These are phyloP conservation scores for Pardosa pseudoannulata DNA, from an alignment of 2,888 invertebrate genomes.

Conservation along the genomic window DNA sequence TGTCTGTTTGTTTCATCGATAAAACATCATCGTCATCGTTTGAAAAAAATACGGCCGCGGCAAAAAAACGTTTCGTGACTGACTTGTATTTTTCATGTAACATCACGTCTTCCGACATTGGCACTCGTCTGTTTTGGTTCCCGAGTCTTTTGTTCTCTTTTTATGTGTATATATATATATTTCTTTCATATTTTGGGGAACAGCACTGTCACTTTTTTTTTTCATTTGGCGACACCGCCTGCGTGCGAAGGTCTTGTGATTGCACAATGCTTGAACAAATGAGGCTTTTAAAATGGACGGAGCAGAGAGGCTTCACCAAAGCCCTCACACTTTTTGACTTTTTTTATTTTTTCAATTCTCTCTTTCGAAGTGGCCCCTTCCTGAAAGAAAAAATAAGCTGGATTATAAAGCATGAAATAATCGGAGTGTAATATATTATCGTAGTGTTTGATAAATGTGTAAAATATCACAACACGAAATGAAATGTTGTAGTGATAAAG, in stretches of 20 bases:
- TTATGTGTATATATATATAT: too few relatives aligned
- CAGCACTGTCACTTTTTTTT: neutral
- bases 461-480: too few relatives aligned
- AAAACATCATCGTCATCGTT: neutral
- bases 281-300: slow-evolving; percentile 68
- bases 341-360: too few relatives aligned
- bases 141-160: slow-evolving; percentile 2
- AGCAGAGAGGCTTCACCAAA: slow-evolving; percentile 21
- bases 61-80: neutral
- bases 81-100: too few relatives aligned
- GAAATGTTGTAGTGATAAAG: too few relatives aligned
- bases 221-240: neutral
- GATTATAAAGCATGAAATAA: too few relatives aligned
- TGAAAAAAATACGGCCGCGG: slow-evolving; percentile 14
- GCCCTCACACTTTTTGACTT: slow-evolving; percentile 11
- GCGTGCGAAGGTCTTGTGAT: slow-evolving; percentile 46
- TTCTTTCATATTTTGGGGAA: too few relatives aligned
- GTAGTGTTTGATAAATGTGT: too few relatives aligned
- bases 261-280: slow-evolving; percentile 64
- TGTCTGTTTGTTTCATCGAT: too few relatives aligned
- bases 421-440: too few relatives aligned
- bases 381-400: neutral
- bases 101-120: slow-evolving; percentile 29
- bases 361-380: neutral
- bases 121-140: slow-evolving; percentile 30